phyloP scores from a whole-genome alignment of 2,113 vertebrate species.

The Propithecus coquereli region DNA sequence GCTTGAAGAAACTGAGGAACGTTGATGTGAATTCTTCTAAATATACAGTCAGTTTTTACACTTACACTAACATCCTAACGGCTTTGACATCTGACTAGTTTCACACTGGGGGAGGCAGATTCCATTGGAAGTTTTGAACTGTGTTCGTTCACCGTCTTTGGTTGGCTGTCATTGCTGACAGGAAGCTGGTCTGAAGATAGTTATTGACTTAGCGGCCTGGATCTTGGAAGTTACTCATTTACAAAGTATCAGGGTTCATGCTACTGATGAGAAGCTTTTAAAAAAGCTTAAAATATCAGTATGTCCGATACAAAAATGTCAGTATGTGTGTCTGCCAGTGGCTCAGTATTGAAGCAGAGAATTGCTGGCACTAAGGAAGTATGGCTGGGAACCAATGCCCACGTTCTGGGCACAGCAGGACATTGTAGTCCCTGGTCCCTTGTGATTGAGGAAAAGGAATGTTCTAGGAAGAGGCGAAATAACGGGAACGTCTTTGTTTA shows the following conservation, averaged over 20 bases:
- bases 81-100: not conserved
- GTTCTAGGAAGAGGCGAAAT: not conserved
- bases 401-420: not conserved
- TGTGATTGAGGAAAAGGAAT: not conserved
- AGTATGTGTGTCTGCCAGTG: not conserved
- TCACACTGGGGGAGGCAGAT: not conserved
- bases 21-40: not conserved
- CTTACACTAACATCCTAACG: not conserved
- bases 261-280: not conserved
- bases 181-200: not conserved
- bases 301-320: not conserved
- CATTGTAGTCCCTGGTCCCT: not conserved
- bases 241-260: not conserved
- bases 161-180: not conserved
- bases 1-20: not conserved
- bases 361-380: not conserved
- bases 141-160: not conserved
- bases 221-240: constrained; percentile 3
- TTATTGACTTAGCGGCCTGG: not conserved
- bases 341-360: not conserved
- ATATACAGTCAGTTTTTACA: not conserved
- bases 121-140: not conserved
- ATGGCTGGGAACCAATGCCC: not conserved
- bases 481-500: not conserved
- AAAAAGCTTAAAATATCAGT: not conserved